Conservation (phyloP, 2,888 invertebrate genomes). For the Malacosoma neustria region DNA sequence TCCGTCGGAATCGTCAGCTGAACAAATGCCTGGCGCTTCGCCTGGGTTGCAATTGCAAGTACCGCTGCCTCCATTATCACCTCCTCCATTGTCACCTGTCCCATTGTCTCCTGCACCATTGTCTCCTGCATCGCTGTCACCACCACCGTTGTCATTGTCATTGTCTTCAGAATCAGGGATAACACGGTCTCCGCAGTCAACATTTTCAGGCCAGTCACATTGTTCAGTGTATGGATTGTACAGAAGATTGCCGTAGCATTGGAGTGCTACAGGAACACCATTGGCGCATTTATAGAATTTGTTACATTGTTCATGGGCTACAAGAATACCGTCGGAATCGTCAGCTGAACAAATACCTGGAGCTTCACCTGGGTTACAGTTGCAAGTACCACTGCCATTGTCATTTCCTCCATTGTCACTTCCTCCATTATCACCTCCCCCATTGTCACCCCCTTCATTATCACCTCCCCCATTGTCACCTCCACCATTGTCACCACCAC, state of each 20-base stretch:
- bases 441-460: constrained; percentile 5
- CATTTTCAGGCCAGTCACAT: constrained; percentile 24
- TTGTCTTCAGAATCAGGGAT: constrained; percentile 8
- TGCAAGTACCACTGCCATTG: constrained; percentile 8
- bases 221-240: constrained; percentile 17
- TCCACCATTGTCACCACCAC: constrained; percentile 1
- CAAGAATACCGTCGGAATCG: constrained; percentile 9
- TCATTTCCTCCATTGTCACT: constrained; percentile 4
- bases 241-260: constrained; percentile 14
- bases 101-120: constrained; percentile 2
- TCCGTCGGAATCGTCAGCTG: constrained; percentile 13
- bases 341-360: constrained; percentile 8
- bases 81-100: constrained; percentile 1
- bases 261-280: constrained; percentile 11
- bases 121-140: constrained; percentile 3
- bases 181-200: constrained; percentile 19
- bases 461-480: constrained; percentile 5
- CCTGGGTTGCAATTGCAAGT: constrained; percentile 18
- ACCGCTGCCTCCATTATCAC: constrained; percentile 2
- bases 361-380: constrained; percentile 12
- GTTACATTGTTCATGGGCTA: constrained; percentile 20
- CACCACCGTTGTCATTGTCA: constrained; percentile 8
- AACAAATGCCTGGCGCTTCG: constrained; percentile 25
- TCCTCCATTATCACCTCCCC: constrained; percentile 1
- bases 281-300: constrained; percentile 17